These are phyloP conservation scores for Setophaga kirtlandii DNA, from an alignment of 2,113 vertebrate species.

Conservation along the genomic window DNA sequence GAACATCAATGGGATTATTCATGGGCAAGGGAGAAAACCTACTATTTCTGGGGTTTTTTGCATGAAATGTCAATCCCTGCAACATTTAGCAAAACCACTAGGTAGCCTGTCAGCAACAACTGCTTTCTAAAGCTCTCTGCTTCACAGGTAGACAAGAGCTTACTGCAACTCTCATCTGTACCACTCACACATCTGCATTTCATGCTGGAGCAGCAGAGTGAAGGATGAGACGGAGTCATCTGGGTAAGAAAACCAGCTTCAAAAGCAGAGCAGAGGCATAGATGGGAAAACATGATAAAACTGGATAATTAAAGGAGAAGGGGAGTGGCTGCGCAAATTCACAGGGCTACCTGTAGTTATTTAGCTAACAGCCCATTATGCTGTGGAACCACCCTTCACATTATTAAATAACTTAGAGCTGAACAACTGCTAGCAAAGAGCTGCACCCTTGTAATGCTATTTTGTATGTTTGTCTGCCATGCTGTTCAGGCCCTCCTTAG, in stretches of 20 bases:
- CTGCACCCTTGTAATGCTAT: neutral
- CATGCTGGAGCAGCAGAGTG: neutral
- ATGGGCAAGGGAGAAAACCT: neutral
- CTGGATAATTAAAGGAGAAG: slow-evolving; percentile 27
- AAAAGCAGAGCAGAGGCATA: neutral
- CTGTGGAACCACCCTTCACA: slow-evolving; percentile 16
- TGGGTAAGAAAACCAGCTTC: slow-evolving; percentile 4
- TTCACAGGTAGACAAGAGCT: neutral
- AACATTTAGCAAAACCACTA: neutral
- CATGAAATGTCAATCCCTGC: neutral
- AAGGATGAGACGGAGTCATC: neutral
- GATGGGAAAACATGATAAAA: slow-evolving; percentile 46
- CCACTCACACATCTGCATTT: neutral
- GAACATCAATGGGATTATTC: slow-evolving; percentile 39
- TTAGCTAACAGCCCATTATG: slow-evolving; percentile 20
- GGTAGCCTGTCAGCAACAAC: neutral
- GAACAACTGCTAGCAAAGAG: neutral
- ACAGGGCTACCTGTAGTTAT: neutral
- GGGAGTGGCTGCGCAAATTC: slow-evolving; percentile 19
- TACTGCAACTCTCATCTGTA: neutral
- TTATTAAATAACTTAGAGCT: slow-evolving; percentile 7
- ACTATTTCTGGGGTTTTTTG: neutral
- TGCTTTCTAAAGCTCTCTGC: neutral
- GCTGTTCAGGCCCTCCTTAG: neutral
- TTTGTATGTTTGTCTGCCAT: neutral